Conservation (phyloP, 2,888 invertebrate species). For the Athalia rosae region DNA sequence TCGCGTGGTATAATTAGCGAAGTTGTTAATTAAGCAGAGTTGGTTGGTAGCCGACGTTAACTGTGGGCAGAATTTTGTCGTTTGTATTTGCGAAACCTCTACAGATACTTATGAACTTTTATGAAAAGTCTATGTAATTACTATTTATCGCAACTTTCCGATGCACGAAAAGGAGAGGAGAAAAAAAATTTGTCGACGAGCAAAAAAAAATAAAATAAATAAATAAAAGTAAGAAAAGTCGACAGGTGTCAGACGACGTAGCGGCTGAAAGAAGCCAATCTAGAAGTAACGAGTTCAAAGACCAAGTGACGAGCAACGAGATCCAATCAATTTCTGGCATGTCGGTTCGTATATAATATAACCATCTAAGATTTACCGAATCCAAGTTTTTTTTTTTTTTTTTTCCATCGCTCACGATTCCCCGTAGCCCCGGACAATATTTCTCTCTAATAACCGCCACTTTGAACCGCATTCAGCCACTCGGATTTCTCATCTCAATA, state of each 20-base stretch:
- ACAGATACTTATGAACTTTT: too few relatives aligned
- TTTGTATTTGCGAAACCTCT: too few relatives aligned
- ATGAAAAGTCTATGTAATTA: slow-evolving; percentile 4
- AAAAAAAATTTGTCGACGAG: neutral
- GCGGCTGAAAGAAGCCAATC: slow-evolving; percentile 30
- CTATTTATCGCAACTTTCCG: slow-evolving; percentile 32
- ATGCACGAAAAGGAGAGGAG: slow-evolving; percentile 6
- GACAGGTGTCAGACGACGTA: neutral
- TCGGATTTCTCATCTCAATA: too few relatives aligned
- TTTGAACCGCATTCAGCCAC: too few relatives aligned
- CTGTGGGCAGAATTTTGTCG: too few relatives aligned
- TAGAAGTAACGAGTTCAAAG: slow-evolving; percentile 49
- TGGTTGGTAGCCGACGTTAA: neutral
- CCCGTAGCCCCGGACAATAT: too few relatives aligned
- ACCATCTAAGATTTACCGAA: slow-evolving; percentile 4
- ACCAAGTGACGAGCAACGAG: slow-evolving; percentile 40
- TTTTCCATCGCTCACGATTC: too few relatives aligned
- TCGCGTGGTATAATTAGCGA: slow-evolving; percentile 28
- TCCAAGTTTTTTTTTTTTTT: neutral
- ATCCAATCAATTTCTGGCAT: slow-evolving; percentile 53
- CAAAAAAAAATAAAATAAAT: too few relatives aligned
- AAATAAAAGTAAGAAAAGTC: neutral
- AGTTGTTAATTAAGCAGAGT: slow-evolving; percentile 32
- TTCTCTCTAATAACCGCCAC: too few relatives aligned
- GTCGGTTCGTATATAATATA: neutral